These are phyloP conservation scores for Pemphredon lugubris DNA, from an alignment of 2,888 invertebrate genomes.

Conservation along the genomic window DNA sequence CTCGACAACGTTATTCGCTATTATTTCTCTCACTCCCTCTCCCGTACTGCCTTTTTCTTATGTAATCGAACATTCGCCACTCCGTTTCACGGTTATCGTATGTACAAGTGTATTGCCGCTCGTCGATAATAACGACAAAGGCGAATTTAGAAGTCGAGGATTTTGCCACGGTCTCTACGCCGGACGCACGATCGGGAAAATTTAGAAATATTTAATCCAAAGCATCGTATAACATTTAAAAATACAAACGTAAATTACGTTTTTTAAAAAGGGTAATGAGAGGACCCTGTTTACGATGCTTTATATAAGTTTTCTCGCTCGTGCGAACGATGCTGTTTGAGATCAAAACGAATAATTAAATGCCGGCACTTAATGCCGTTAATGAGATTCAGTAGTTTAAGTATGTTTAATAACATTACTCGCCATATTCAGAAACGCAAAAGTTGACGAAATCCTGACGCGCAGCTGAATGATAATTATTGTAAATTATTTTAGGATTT, in stretches of 20 bases:
- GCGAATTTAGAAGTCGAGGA: conserved; percentile 45
- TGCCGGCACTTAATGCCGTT: conserved; percentile 50
- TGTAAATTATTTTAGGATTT: too few species aligned
- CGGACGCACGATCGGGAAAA: conserved; percentile 34
- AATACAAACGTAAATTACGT: too few species aligned
- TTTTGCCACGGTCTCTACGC: conserved; percentile 59
- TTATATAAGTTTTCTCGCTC: conserved; percentile 14
- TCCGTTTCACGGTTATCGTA: conserved; percentile 31
- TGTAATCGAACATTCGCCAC: too few species aligned
- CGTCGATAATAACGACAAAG: conserved; percentile 40
- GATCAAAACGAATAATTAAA: conserved; percentile 53
- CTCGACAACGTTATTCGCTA: conserved; percentile 3
- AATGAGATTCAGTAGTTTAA: conserved; percentile 65
- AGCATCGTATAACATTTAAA: too few species aligned
- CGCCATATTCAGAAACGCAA: conserved; percentile 71
- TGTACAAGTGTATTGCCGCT: conserved; percentile 41
- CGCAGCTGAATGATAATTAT: conserved; percentile 22
- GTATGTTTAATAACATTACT: conserved; percentile 67
- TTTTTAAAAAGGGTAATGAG: not conserved
- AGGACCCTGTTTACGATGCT: not conserved
- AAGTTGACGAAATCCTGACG: conserved; percentile 33
- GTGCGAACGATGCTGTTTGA: conserved; percentile 33
- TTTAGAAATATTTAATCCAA: not conserved
- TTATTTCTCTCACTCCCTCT: conserved; percentile 9
- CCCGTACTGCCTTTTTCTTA: not conserved